Evolutionary conservation across 1,140 invertebrate species (phyloP), one percentile per base, ranked within the genome.

Genomic region (Trichoplusia ni): DNA sequence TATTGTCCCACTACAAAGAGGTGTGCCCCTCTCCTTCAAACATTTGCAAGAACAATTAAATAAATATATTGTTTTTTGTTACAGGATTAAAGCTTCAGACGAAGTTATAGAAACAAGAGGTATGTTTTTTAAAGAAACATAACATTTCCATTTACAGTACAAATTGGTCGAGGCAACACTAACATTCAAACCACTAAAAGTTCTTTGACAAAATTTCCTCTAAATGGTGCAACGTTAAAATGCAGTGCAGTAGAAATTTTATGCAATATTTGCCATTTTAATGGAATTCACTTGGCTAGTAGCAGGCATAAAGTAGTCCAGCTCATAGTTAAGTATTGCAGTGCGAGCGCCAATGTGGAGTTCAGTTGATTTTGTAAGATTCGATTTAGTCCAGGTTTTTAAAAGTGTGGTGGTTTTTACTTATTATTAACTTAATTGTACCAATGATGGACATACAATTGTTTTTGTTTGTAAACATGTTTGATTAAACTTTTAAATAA

Each of bases 281-380:
- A 60, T 47, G 31, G 47, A 60, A 60, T 35, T 60, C 42, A 60
- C 42, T 37, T 35, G 27, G 23, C 31, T 60, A 19, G 29, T 7
- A 42, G 16, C 38, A 16, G 25, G 31, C 38, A 16, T 58, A 42
- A 58, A 58, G 31, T 42, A 51, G 16, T 51, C 16, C 46, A 21
- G 47, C 33, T 27, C 18, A 51, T 16, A 21, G 27, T 51, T 27
- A 4, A 49, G 27, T 49, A 49, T 25, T 49, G 13, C 46, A 49
- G 25, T 31, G 46, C n/a, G n/a, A n/a, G n/a, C 27, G 25, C 25
- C 29, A 49, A 49, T 49, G 46, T 49, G 13, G 14, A 9, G 2
- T n/a, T 49, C n/a, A 47, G 23, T 47, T 47, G 44, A 47, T 47
- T 47, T 49, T 49, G 16, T 29, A 31, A 7, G 2, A 13, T 8